Evolutionary conservation across 2,888 invertebrate species (phyloP).

Genomic region (Phyllotreta cruciferae): DNA sequence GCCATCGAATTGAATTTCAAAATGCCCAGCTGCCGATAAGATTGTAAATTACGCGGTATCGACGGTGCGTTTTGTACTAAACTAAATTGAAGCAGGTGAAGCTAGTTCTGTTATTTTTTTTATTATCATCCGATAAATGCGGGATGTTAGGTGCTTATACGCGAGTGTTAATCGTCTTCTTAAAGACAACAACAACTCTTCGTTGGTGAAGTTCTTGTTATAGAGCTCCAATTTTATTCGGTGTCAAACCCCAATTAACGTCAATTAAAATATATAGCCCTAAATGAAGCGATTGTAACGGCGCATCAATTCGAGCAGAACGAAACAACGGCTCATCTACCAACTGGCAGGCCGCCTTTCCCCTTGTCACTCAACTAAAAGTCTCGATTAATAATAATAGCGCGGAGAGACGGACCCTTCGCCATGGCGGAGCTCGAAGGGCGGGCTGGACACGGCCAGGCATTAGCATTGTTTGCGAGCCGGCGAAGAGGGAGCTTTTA

Average conservation of each 20-base stretch:
- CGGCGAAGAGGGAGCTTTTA: constrained; percentile 31
- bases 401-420: constrained; percentile 44
- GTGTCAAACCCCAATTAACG: too few species aligned
- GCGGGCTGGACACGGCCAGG: constrained; percentile 51
- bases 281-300: too few species aligned
- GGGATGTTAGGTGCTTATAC: too few species aligned
- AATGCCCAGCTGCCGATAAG: constrained; percentile 9
- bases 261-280: too few species aligned
- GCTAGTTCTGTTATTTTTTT: too few species aligned
- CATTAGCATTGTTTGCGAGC: constrained; percentile 49
- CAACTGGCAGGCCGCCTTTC: constrained; percentile 12
- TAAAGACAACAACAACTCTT: too few species aligned
- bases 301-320: not conserved
- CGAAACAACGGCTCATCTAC: constrained; percentile 11
- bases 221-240: too few species aligned
- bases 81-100: not conserved
- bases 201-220: too few species aligned
- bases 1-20: constrained; percentile 1
- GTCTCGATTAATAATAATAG: constrained; percentile 53
- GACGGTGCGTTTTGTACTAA: not conserved
- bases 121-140: too few species aligned
- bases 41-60: constrained; percentile 4
- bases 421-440: constrained; percentile 47
- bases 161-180: too few species aligned
- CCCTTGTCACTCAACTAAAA: constrained; percentile 38